Conservation (phyloP, 2,113 vertebrate species). For the Chunga burmeisteri region DNA sequence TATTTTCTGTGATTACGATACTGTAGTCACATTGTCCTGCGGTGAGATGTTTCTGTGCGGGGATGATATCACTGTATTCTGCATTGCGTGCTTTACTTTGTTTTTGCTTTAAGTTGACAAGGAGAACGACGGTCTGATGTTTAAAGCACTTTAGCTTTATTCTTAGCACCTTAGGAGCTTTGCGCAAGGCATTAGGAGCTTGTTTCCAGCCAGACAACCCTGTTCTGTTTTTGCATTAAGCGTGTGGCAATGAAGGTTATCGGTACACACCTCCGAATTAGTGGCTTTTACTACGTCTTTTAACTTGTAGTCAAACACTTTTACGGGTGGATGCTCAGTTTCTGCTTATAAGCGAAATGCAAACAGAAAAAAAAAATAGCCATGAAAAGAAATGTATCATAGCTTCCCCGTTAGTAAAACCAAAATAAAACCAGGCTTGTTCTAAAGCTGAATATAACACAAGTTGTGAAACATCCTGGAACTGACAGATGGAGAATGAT, state of each 20-base stretch:
- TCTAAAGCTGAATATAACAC: conserved; percentile 26
- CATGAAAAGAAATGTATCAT: not conserved
- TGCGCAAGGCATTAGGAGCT: not conserved
- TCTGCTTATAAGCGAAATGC: not conserved
- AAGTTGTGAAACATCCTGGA: conserved; percentile 24
- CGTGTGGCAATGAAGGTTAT: not conserved
- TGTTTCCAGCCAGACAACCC: not conserved
- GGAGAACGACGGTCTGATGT: not conserved
- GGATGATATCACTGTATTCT: not conserved
- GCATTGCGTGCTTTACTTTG: not conserved
- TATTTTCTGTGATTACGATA: conserved; percentile 26
- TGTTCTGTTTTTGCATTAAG: not conserved
- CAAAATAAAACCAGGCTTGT: conserved; percentile 2
- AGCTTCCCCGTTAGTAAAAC: not conserved
- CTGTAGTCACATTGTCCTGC: not conserved
- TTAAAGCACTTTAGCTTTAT: not conserved
- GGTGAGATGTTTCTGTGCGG: not conserved
- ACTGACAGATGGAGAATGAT: conserved; percentile 35
- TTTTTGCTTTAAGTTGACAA: not conserved
- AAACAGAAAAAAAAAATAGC: not conserved
- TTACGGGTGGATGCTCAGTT: not conserved
- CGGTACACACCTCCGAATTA: not conserved
- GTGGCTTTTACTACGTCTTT: not conserved
- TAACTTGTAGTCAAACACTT: not conserved
- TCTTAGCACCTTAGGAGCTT: not conserved